Conservation (phyloP, 1,140 invertebrate species). For the Ostrea denselamellosa region DNA sequence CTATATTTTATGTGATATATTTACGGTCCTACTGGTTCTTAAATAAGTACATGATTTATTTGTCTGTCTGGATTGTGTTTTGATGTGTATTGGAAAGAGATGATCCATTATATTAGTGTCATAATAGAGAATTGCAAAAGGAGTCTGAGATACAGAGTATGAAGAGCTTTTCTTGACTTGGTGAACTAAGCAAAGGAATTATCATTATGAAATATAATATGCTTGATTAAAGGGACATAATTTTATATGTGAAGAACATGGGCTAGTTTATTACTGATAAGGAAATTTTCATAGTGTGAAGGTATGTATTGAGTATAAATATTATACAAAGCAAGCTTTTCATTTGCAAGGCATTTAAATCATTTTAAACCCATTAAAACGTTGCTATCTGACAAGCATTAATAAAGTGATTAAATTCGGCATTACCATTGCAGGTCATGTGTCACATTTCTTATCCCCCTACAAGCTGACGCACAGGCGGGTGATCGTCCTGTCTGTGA, state of each 20-base stretch:
- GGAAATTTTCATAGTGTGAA: slow-evolving; percentile 34
- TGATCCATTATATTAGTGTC: too few species aligned
- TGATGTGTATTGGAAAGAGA: too few species aligned
- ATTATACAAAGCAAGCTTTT: slow-evolving; percentile 36
- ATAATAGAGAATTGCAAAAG: too few species aligned
- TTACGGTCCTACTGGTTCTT: not conserved
- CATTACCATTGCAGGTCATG: slow-evolving; percentile 13
- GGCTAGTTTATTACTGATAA: slow-evolving; percentile 30
- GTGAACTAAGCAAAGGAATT: too few species aligned
- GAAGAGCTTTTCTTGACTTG: too few species aligned
- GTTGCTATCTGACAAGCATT: slow-evolving; percentile 32
- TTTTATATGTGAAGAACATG: slow-evolving; percentile 10
- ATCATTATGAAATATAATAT: too few species aligned
- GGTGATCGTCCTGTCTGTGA: not conserved
- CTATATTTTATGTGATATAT: not conserved
- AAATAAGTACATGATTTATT: not conserved
- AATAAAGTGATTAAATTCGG: slow-evolving; percentile 37
- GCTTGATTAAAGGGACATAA: not conserved
- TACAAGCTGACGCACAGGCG: not conserved
- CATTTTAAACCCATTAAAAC: slow-evolving; percentile 37
- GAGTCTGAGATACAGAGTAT: too few species aligned
- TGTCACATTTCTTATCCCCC: slow-evolving; percentile 20
- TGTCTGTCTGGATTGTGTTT: not conserved
- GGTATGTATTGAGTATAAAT: slow-evolving; percentile 19
- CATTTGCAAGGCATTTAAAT: slow-evolving; percentile 34